These are phyloP conservation scores for Lysandra bellargus DNA, from an alignment of 2,888 invertebrate species.

Conservation along the genomic window DNA sequence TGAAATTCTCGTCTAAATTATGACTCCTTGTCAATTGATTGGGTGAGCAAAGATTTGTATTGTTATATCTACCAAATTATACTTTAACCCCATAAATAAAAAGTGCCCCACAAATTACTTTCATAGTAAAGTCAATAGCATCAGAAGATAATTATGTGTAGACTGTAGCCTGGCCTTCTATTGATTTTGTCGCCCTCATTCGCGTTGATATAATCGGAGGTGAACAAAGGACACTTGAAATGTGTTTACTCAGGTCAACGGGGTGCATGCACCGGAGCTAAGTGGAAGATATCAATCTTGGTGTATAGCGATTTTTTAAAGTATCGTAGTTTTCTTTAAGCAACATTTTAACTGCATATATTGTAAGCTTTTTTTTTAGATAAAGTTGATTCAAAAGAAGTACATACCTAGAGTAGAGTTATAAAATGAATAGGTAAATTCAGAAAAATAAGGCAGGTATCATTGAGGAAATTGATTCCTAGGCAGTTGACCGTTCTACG, in stretches of 20 bases:
- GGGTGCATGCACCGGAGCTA: slow-evolving; percentile 12
- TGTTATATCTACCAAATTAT: no score
- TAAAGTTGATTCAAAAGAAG: no score
- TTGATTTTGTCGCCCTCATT: neutral
- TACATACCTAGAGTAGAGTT: no score
- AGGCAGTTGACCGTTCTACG: no score
- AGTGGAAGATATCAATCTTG: slow-evolving; percentile 15
- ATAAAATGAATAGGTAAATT: no score
- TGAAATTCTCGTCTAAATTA: no score
- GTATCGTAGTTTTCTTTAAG: neutral
- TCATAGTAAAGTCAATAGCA: slow-evolving; percentile 8
- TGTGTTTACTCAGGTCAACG: slow-evolving; percentile 18
- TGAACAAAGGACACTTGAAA: slow-evolving; percentile 21
- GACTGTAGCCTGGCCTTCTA: neutral
- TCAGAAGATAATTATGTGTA: slow-evolving; percentile 26
- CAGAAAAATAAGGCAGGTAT: no score
- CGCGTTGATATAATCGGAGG: neutral
- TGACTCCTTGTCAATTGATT: no score
- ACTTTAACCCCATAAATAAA: neutral
- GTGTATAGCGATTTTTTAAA: neutral
- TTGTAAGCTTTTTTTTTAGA: neutral
- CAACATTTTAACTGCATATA: neutral
- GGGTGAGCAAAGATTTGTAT: no score
- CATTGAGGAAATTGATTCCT: no score
- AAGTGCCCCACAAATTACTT: neutral